These are phyloP conservation scores for Gephyroberyx darwinii DNA, from an alignment of 2,797 vertebrate genomes.

Conservation along the genomic window DNA sequence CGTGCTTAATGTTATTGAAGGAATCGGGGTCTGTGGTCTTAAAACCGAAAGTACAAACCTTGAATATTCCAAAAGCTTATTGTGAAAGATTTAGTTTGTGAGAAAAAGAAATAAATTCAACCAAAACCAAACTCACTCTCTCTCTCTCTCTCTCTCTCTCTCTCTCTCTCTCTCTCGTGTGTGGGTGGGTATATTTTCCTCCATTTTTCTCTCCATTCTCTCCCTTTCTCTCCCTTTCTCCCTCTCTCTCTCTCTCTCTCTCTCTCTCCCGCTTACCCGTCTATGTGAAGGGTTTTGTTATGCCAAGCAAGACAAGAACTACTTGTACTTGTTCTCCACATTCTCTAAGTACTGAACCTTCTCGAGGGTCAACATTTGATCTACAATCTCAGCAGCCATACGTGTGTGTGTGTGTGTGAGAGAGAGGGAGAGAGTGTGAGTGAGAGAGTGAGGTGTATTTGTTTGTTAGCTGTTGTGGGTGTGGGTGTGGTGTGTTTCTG, in stretches of 20 bases:
- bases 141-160: neutral
- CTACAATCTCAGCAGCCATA: neutral
- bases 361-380: too few relatives aligned
- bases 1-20: too few relatives aligned
- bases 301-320: neutral
- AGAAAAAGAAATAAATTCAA: too few relatives aligned
- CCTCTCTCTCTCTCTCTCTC: neutral
- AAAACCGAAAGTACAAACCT: too few relatives aligned
- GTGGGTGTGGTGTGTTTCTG: neutral
- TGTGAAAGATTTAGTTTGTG: too few relatives aligned
- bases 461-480: neutral
- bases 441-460: too few relatives aligned
- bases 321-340: neutral
- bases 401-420: too few relatives aligned
- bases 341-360: too few relatives aligned
- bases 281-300: neutral
- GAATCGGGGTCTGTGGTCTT: too few relatives aligned
- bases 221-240: too few relatives aligned
- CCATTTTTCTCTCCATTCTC: neutral
- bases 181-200: neutral
- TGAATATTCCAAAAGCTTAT: too few relatives aligned
- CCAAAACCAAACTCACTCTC: neutral
- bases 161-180: neutral
- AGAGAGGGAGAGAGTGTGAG: too few relatives aligned
- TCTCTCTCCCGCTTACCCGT: neutral